Evolutionary conservation across 2,113 vertebrate species (phyloP).

Genomic region (Neolamprologus falcicula): DNA sequence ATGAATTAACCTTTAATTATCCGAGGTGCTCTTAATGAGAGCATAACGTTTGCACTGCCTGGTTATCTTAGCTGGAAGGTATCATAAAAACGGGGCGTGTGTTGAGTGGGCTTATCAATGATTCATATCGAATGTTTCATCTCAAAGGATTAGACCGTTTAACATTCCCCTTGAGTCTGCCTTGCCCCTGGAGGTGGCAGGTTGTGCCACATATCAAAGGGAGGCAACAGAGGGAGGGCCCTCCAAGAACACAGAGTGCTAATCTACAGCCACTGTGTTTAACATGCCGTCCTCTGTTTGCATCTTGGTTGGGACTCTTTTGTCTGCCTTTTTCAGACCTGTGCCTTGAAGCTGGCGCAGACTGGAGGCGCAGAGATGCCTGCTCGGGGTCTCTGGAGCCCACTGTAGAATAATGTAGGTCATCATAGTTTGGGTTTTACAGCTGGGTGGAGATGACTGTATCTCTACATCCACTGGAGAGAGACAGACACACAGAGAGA

Average conservation of each 20-base stretch:
- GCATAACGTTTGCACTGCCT: constrained; percentile 47
- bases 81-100: not conserved
- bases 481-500: not conserved
- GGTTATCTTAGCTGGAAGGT: constrained; percentile 44
- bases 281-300: constrained; percentile 36
- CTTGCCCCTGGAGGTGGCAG: constrained; percentile 54
- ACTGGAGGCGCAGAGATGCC: not conserved
- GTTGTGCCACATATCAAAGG: constrained; percentile 69
- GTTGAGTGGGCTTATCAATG: constrained; percentile 53
- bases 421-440: constrained; percentile 58
- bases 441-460: constrained; percentile 40
- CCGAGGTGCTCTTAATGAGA: constrained; percentile 40
- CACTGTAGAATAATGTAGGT: constrained; percentile 64
- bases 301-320: constrained; percentile 34
- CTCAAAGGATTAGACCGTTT: constrained; percentile 67
- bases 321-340: constrained; percentile 40
- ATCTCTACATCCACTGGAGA: constrained; percentile 6
- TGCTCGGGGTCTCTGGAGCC: constrained; percentile 44
- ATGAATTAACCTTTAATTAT: constrained; percentile 42
- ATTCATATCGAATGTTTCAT: constrained; percentile 67
- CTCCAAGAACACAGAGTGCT: constrained; percentile 23
- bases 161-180: constrained; percentile 66
- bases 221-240: constrained; percentile 35
- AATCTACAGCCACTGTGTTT: constrained; percentile 42
- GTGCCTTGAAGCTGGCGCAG: constrained; percentile 22